These are phyloP conservation scores for Rhagophthalmus giganteus DNA, from an alignment of 2,888 invertebrate genomes.

Conservation along the genomic window DNA sequence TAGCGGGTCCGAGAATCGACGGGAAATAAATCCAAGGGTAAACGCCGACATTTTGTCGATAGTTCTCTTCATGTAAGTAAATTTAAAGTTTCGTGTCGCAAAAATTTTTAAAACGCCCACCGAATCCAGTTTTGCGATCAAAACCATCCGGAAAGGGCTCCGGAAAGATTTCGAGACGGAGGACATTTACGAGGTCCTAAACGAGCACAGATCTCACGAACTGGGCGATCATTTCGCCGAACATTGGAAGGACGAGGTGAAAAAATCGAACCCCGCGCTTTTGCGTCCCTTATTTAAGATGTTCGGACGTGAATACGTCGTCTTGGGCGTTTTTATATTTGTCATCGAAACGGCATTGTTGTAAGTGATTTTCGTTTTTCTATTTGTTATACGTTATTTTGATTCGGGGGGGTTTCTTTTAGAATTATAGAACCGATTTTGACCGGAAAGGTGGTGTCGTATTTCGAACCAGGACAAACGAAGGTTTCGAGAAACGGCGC, in stretches of 20 bases:
- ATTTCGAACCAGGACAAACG: constrained; percentile 62
- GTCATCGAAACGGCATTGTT: constrained; percentile 25
- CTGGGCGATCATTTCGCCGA: constrained; percentile 56
- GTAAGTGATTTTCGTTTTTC: constrained; percentile 18
- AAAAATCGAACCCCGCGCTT: constrained; percentile 17
- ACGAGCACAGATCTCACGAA: constrained; percentile 57
- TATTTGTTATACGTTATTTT: no score
- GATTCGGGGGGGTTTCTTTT: constrained; percentile 40
- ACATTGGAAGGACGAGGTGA: constrained; percentile 38
- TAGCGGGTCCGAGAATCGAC: constrained; percentile 39
- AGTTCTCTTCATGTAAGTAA: constrained; percentile 66
- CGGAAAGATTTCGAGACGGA: constrained; percentile 65
- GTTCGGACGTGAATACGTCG: constrained; percentile 26
- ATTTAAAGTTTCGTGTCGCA: constrained; percentile 44
- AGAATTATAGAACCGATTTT: constrained; percentile 68
- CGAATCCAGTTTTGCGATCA: constrained; percentile 10
- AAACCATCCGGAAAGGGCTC: constrained; percentile 59
- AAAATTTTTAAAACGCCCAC: not conserved
- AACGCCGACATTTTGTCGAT: constrained; percentile 65
- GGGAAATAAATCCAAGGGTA: constrained; percentile 64
- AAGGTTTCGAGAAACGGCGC: constrained; percentile 61
- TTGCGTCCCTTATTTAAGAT: constrained; percentile 24
- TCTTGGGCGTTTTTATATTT: constrained; percentile 19
- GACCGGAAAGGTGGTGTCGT: constrained; percentile 67
- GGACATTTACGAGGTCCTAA: constrained; percentile 62